Evolutionary conservation across 2,113 vertebrate species (phyloP).

Genomic region (Sturnus vulgaris): DNA sequence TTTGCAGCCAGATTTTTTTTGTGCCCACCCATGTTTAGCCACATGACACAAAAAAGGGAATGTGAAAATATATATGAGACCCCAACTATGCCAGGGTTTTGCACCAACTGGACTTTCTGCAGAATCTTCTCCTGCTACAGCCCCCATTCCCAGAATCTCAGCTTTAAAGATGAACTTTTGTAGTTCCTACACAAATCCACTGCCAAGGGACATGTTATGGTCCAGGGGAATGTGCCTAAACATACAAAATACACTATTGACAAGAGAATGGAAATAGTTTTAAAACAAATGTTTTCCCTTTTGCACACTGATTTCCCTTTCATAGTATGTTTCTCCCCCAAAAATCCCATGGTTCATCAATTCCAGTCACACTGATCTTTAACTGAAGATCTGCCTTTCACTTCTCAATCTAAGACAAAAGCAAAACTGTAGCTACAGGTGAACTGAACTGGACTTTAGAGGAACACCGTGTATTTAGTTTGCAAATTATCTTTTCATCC

Average conservation of each 20-base stretch:
- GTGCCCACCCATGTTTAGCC: background rate
- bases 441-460: background rate
- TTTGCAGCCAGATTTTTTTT: background rate
- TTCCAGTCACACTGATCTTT: background rate
- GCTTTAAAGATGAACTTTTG: background rate
- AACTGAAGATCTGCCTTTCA: background rate
- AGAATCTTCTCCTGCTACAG: background rate
- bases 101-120: background rate
- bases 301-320: background rate
- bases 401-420: background rate
- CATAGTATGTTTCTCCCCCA: background rate
- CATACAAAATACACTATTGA: background rate
- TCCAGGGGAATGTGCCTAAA: background rate
- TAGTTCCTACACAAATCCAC: background rate
- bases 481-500: background rate
- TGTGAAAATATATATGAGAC: background rate
- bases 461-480: rapidly evolving
- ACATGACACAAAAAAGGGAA: background rate
- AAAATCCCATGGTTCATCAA: background rate
- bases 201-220: background rate
- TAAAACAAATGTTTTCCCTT: background rate
- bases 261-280: background rate
- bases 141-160: background rate
- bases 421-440: background rate
- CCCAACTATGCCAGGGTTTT: background rate